Evolutionary conservation across 2,888 invertebrate genomes (phyloP).

Genomic region (Abscondita cerata): DNA sequence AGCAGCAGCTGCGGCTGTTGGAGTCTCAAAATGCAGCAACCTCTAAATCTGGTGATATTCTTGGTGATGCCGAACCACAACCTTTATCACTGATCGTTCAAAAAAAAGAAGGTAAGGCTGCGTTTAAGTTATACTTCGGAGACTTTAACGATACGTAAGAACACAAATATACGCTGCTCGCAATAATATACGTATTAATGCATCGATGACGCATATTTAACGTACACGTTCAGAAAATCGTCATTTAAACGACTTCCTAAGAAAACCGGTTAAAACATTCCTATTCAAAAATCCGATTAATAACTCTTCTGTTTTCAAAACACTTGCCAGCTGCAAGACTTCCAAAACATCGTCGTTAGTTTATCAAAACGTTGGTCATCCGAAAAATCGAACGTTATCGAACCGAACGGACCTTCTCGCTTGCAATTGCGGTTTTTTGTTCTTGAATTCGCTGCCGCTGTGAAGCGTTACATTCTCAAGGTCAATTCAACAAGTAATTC

Average conservation of each 20-base stretch:
- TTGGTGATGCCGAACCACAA: constrained; percentile 55
- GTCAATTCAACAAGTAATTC: constrained; percentile 45
- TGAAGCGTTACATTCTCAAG: constrained; percentile 43
- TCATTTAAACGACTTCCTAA: constrained; percentile 3
- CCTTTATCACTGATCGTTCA: constrained; percentile 68
- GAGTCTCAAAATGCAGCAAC: constrained; percentile 81
- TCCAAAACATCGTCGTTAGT: not conserved
- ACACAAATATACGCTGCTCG: not conserved
- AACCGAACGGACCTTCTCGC: too few relatives aligned
- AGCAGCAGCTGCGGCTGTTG: constrained; percentile 85
- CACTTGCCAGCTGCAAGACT: not conserved
- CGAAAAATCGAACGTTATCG: too few relatives aligned
- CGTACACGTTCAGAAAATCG: not conserved
- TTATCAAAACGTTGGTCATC: not conserved
- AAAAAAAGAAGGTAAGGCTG: constrained; percentile 56
- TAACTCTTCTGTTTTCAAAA: not conserved
- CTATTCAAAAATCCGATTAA: not conserved
- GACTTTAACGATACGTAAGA: constrained; percentile 16
- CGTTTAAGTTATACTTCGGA: constrained; percentile 6
- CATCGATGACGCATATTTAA: constrained; percentile 9
- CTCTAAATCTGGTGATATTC: constrained; percentile 57
- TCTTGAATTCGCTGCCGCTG: constrained; percentile 23
- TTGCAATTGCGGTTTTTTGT: constrained; percentile 26
- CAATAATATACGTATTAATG: constrained; percentile 9
- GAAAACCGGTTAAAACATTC: constrained; percentile 14